A percentile compares a stretch with the other conserved stretches of the same genome.
These are phyloP conservation scores for Diachrysia chrysitis DNA, from an alignment of 2,888 invertebrate species.

Conservation along the genomic window DNA sequence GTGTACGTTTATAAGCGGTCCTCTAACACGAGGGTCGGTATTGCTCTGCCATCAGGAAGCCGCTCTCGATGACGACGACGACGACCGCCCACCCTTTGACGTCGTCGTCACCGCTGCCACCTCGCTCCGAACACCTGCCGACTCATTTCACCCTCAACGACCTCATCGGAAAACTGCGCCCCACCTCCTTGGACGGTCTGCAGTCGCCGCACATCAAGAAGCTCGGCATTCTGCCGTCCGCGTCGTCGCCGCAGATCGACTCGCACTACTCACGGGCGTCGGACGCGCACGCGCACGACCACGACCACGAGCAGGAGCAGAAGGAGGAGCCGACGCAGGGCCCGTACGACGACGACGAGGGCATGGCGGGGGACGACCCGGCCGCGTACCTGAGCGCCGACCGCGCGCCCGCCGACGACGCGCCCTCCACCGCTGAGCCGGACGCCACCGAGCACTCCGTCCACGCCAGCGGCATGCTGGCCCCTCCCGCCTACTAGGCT, in stretches of 20 bases:
- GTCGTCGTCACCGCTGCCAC: constrained; percentile 88
- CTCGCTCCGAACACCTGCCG: constrained; percentile 87
- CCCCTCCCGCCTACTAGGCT: constrained; percentile 86
- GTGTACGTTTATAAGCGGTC: constrained; percentile 63
- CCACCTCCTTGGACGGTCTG: constrained; percentile 85
- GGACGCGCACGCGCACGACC: constrained; percentile 83
- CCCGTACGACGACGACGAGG: constrained; percentile 89
- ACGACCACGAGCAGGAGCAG: constrained; percentile 80
- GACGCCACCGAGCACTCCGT: constrained; percentile 89
- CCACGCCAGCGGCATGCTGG: constrained; percentile 89
- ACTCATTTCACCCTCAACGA: constrained; percentile 88
- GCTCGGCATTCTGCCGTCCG: constrained; percentile 84
- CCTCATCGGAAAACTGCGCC: constrained; percentile 88
- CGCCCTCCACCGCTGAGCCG: constrained; percentile 89
- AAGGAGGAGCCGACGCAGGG: constrained; percentile 89
- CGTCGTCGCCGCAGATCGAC: constrained; percentile 89
- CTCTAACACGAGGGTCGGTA: constrained; percentile 81
- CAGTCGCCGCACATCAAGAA: constrained; percentile 86
- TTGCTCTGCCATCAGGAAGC: constrained; percentile 83
- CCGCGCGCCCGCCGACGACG: constrained; percentile 83
- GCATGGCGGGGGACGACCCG: constrained; percentile 89
- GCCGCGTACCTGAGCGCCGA: constrained; percentile 83
- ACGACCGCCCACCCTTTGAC: constrained; percentile 88
- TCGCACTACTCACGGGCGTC: constrained; percentile 89
- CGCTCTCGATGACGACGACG: constrained; percentile 89